These are phyloP conservation scores for Manacus vitellinus DNA, from an alignment of 2,113 vertebrate species.

Conservation along the genomic window DNA sequence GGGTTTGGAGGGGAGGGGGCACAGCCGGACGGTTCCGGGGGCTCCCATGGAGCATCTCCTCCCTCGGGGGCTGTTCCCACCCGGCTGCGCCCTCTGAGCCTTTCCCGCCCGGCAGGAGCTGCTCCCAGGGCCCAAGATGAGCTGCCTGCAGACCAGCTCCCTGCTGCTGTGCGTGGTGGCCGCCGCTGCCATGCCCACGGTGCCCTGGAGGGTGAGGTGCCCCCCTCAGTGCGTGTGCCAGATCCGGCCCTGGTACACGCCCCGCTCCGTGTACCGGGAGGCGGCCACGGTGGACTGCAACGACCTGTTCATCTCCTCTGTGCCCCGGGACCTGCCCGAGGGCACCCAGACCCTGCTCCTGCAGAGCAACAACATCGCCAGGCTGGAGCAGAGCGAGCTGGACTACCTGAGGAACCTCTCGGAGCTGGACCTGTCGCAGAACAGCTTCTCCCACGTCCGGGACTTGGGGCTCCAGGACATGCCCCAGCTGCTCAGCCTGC, in stretches of 20 bases:
- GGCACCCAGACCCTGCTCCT: constrained; percentile 89
- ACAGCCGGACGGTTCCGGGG: neutral
- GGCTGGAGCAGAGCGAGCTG: constrained; percentile 77
- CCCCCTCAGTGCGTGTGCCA: constrained; percentile 86
- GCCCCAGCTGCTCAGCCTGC: constrained; percentile 85
- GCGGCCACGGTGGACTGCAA: constrained; percentile 93
- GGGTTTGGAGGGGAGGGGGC: rapidly evolving
- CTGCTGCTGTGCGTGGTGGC: constrained; percentile 78
- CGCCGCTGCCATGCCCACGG: constrained; percentile 74
- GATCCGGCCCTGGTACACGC: constrained; percentile 92
- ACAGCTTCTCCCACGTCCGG: constrained; percentile 79
- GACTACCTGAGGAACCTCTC: constrained; percentile 85
- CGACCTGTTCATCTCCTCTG: constrained; percentile 81
- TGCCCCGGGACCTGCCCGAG: constrained; percentile 77
- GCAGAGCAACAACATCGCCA: constrained; percentile 87
- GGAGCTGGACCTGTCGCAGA: constrained; percentile 92
- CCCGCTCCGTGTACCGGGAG: constrained; percentile 87
- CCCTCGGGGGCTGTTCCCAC: rapidly evolving
- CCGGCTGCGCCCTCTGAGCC: neutral
- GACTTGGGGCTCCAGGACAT: constrained; percentile 75
- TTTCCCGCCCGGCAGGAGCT: neutral
- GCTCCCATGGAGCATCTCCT: neutral
- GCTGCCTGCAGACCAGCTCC: constrained; percentile 70
- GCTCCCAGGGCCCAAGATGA: constrained; percentile 58
- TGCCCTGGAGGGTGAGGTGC: constrained; percentile 88